Evolutionary conservation across 2,113 vertebrate genomes (phyloP).

Genomic region (Boulengeromyrus knoepffleri): DNA sequence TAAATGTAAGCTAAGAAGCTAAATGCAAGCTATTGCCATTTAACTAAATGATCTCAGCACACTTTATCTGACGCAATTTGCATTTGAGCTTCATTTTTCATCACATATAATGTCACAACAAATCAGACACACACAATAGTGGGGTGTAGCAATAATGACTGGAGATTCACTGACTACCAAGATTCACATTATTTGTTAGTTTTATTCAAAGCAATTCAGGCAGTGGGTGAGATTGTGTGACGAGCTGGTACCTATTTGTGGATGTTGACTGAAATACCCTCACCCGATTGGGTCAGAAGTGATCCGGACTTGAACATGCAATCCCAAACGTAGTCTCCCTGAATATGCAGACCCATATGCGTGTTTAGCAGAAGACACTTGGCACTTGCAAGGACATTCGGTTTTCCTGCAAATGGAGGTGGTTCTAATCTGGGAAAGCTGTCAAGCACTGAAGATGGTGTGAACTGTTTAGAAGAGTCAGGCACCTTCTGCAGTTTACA

Average conservation of each 20-base stretch:
- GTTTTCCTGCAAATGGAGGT: not conserved
- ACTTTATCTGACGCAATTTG: not conserved
- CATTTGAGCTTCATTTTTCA: not conserved
- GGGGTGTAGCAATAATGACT: not conserved
- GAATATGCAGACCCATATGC: not conserved
- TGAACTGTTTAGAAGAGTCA: not conserved
- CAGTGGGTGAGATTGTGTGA: not conserved
- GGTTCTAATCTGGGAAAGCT: slow-evolving; percentile 1
- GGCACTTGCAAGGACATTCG: not conserved
- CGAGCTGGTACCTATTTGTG: not conserved
- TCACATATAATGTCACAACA: not conserved
- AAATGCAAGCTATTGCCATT: not conserved
- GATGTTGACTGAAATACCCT: not conserved
- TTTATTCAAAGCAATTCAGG: not conserved
- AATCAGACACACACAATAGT: not conserved
- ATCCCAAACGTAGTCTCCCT: not conserved
- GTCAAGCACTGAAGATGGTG: not conserved
- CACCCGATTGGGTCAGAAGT: not conserved
- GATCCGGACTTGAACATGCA: not conserved
- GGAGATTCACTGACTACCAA: not conserved
- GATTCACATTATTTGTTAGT: not conserved
- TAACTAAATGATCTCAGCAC: not conserved
- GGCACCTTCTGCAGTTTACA: not conserved
- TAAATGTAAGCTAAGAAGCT: not conserved
- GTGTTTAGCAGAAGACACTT: not conserved